A percentile compares a stretch with the other conserved stretches of the same genome.
Conservation (phyloP, 1,140 invertebrate species). For the Lerema accius region DNA sequence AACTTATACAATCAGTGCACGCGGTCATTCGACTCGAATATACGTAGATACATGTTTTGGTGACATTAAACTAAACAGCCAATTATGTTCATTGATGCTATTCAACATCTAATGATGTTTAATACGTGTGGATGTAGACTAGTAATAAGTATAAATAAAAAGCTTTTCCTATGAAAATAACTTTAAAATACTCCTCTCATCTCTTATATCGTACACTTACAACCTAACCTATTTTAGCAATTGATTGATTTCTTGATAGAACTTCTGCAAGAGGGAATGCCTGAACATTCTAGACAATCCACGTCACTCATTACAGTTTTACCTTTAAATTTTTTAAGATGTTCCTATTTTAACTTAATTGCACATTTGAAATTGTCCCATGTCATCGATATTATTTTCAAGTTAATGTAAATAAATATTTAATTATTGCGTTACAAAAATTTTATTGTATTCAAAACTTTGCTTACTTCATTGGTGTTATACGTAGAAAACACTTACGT, state of each 20-base stretch:
- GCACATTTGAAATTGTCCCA: too few relatives aligned
- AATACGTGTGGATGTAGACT: background rate
- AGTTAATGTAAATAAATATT: background rate
- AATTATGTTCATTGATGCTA: conserved; percentile 8
- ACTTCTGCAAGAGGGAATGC: conserved; percentile 1
- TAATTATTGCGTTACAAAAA: background rate
- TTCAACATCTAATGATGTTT: conserved; percentile 2
- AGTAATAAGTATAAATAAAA: conserved; percentile 10
- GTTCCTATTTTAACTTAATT: background rate
- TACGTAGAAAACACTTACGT: background rate
- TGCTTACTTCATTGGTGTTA: background rate
- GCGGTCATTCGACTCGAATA: conserved; percentile 1
- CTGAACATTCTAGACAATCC: background rate
- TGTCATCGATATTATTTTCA: too few relatives aligned
- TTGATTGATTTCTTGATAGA: conserved; percentile 18
- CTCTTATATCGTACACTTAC: conserved; percentile 11
- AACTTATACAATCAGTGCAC: conserved; percentile 25
- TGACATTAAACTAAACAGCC: conserved; percentile 13
- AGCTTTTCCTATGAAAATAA: conserved; percentile 20
- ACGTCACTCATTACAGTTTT: too few relatives aligned
- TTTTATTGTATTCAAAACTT: background rate
- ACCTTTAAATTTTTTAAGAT: too few relatives aligned
- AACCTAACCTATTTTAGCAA: conserved; percentile 5
- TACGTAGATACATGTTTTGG: conserved; percentile 13
- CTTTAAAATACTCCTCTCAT: conserved; percentile 20